These are phyloP conservation scores for Trachythela sp. DNA, from an alignment of 64 coral and sea anemone species.

Conservation along the genomic window DNA sequence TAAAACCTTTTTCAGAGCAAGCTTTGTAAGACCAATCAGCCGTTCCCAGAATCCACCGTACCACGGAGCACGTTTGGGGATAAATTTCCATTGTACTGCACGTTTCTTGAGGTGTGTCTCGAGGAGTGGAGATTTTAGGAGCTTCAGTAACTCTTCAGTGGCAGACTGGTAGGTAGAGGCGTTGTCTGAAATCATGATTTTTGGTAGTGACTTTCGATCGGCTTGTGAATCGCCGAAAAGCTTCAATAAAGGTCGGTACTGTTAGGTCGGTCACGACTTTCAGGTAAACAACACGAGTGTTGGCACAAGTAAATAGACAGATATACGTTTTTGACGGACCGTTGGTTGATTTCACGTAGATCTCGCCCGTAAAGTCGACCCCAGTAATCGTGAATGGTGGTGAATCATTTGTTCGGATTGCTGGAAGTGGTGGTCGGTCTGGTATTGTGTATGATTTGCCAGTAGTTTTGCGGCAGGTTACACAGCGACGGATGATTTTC, in stretches of 20 bases:
- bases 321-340: background rate
- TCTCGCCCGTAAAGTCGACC: background rate
- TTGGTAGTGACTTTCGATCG: background rate
- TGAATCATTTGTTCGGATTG: background rate
- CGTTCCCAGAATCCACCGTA: background rate
- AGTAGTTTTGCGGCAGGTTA: constrained; percentile 37
- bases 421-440: constrained; percentile 30
- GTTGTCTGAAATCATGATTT: background rate
- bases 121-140: background rate
- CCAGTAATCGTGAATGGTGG: background rate
- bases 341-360: background rate
- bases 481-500: constrained; percentile 30
- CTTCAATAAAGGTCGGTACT: background rate
- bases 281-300: background rate
- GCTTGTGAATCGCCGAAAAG: background rate
- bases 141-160: background rate
- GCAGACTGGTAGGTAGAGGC: background rate
- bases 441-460: constrained; percentile 14
- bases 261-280: background rate
- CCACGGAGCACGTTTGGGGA: background rate
- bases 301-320: constrained; percentile 34
- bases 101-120: background rate
- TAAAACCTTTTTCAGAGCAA: background rate
- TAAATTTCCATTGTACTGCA: background rate
- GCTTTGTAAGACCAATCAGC: background rate